Evolutionary conservation across 1,140 invertebrate genomes (phyloP), one percentile per base, ranked within the genome.

Genomic region (Dryas iulia): DNA sequence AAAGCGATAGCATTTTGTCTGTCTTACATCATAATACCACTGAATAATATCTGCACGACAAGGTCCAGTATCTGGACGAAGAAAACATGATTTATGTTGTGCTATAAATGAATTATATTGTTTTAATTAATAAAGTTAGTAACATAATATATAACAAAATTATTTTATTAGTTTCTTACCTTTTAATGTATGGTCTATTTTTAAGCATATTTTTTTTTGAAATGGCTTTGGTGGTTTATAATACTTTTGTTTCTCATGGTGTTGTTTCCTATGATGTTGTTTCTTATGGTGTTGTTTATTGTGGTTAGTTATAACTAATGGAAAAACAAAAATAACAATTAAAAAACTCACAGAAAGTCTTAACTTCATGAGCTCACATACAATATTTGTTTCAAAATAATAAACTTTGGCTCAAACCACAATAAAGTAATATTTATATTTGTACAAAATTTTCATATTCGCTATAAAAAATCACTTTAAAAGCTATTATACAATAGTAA

Each of bases 21-120:
- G 97, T 31, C 95, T 93, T 26, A 94, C 95, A 79, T 98, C 96
- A 84, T 95, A 98, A 93, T 95, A 98, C 95, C 96, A 98, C 80
- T 96, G 96, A 33, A 98, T 94, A 2, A 96, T 96, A 81, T 96
- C 98, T 66, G 98, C 96, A 18, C 95, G 90, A 76, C 97, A 98
- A 0, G 93, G 86, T 0, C 97, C 97, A 10, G 95, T 94, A 66
- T 97, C 96, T 31, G 91, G 91, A 1, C 93, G 84, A n/a, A 94
- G 72, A 62, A 93, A 92, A 70, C 95, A 96, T 18, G 94, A 87
- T 92, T 97, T 96, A 94, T 84, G 79, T 6, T 68, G 67, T 24
- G 84, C 86, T 90, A 62, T 6, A 83, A 81, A 31, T 54, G n/a
- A 21, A 59, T 23, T 33, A 39, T 5, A 30, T 21, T 25, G n/a